Evolutionary conservation across 2,797 vertebrate genomes (phyloP), one percentile per base, ranked within the genome.

Genomic region (Poeciliopsis gracilis): DNA sequence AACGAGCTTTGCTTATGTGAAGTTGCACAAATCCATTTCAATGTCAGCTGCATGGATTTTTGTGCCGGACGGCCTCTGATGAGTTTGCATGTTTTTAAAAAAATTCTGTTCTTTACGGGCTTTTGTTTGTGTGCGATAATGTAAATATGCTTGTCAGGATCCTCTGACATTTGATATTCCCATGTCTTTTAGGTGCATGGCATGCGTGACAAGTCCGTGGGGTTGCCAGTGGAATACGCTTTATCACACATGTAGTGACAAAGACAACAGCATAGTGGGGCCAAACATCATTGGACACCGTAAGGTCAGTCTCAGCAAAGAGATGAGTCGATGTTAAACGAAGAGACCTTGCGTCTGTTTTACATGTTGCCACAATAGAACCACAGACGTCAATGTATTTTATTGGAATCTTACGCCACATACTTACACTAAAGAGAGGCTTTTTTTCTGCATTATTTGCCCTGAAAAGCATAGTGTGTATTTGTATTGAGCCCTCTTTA

Each of bases 201-300:
- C 98, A 30, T 99, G 98, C 82, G 96, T 98, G 83, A 96, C 95
- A 89, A 98, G 97, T 90, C 89, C 86, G 57, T 99, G 98, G 98
- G 96, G 96, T 71, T 99, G 98, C 87, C 97, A 98, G 89, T 99
- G 98, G 98, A 96, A 97, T 81, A 95, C 95, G 75, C 81, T 13
- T 0, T 94, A 95, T 66, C 95, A 97, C 69, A 95, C 92, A 63
- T 98, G 94, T 90, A 95, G 93, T 2, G 93, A 93, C 81, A 88
- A 95, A 82, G 95, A 96, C 9, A 93, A 97, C 49, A 88, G 84
- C 0, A 91, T 93, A 10, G 66, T 30, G 3, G 87, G 88, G 38
- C 20, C 92, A 0, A 80, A 93, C 87, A 95, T 97, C 77, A 96
- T 99, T 90, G 96, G 95, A 36, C 96, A 96, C 77, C 95, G 96